Evolutionary conservation across 2,888 invertebrate genomes (phyloP).

Genomic region (Lasioglossum leucozonium): DNA sequence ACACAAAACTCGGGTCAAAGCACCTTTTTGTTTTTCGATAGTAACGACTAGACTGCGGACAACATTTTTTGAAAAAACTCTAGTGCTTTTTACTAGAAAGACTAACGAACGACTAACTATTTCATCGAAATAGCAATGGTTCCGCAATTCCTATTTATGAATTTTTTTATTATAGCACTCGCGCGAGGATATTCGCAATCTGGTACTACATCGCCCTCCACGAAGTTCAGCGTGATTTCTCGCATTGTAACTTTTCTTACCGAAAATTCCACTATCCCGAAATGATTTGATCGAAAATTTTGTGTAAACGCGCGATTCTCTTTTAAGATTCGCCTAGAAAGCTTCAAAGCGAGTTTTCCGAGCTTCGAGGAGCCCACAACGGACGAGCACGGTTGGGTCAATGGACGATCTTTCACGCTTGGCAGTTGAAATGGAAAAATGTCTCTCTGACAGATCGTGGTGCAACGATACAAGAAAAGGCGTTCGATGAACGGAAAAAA

Average conservation of each 20-base stretch:
- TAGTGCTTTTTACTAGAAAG: too few species aligned
- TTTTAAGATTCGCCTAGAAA: neutral
- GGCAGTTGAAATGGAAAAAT: constrained; percentile 82
- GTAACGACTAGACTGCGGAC: too few species aligned
- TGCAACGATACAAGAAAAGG: constrained; percentile 28
- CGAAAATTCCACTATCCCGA: neutral
- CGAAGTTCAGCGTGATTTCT: neutral
- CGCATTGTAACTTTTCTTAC: neutral
- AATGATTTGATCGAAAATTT: neutral
- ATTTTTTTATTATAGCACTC: too few species aligned
- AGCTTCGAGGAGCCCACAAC: neutral
- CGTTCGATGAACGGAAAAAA: constrained; percentile 22
- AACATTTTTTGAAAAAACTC: too few species aligned
- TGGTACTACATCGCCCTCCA: neutral
- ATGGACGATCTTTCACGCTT: constrained; percentile 79
- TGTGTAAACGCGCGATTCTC: neutral
- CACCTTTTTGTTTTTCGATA: too few species aligned
- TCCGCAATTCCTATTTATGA: neutral
- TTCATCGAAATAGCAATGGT: neutral
- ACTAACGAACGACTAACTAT: too few species aligned
- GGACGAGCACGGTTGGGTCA: constrained; percentile 48
- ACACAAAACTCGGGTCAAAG: too few species aligned
- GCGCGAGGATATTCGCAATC: too few species aligned
- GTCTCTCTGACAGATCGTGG: constrained; percentile 40
- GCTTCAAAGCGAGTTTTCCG: neutral